A percentile compares a stretch with the other conserved stretches of the same genome.
Conservation (phyloP, 2,888 invertebrate species). For the Bembecia ichneumoniformis region DNA sequence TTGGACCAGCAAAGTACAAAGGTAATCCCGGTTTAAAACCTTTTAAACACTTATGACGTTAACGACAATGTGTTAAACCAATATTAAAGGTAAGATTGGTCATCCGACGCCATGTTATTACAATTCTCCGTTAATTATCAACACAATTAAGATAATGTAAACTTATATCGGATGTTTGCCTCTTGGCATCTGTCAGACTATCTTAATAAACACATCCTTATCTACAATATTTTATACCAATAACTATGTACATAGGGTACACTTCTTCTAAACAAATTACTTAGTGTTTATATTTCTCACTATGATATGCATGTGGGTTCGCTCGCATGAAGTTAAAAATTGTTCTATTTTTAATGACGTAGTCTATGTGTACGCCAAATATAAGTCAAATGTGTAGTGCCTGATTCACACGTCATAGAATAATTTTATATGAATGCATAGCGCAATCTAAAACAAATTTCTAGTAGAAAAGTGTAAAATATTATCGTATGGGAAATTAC, state of each 20-base stretch:
- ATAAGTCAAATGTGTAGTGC: too few relatives aligned
- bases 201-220: neutral
- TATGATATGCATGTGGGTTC: too few relatives aligned
- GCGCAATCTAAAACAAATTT: too few relatives aligned
- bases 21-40: neutral
- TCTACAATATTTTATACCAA: neutral
- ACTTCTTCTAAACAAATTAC: neutral
- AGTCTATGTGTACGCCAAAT: too few relatives aligned
- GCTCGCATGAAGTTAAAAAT: too few relatives aligned
- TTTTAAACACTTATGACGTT: too few relatives aligned
- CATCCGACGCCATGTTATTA: slow-evolving; percentile 10
- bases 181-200: slow-evolving; percentile 6
- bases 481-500: too few relatives aligned
- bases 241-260: neutral
- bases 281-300: neutral
- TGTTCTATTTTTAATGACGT: too few relatives aligned
- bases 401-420: too few relatives aligned
- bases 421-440: too few relatives aligned
- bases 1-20: neutral
- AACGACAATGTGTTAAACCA: neutral
- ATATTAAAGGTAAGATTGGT: slow-evolving; percentile 11
- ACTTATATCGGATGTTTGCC: slow-evolving; percentile 29
- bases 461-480: too few relatives aligned
- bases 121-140: slow-evolving; percentile 24
- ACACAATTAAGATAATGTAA: slow-evolving; percentile 35